These are phyloP conservation scores for Benthosema pterotum DNA, from an alignment of 2,797 vertebrate species.

Conservation along the genomic window DNA sequence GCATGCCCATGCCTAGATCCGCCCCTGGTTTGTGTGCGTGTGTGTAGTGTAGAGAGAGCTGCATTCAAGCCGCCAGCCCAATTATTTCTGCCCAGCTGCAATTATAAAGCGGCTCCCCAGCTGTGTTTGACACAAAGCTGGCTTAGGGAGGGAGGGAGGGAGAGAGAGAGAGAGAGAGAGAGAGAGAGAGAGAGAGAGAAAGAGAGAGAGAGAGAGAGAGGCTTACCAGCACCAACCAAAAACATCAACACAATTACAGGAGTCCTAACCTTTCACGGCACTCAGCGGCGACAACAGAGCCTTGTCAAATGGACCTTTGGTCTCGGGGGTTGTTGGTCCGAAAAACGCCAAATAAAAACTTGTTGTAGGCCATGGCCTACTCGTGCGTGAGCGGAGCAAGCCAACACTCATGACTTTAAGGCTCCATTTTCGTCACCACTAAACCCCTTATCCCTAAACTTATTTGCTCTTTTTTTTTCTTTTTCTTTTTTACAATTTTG, in stretches of 20 bases:
- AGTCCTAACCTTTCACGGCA: constrained; percentile 55
- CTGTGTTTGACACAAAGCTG: constrained; percentile 74
- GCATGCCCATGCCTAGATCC: no score
- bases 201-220: constrained; percentile 2
- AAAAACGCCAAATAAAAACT: constrained; percentile 12
- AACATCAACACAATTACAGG: constrained; percentile 73
- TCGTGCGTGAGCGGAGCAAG: no score
- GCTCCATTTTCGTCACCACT: no score
- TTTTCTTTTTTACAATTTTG: no score
- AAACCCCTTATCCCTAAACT: no score
- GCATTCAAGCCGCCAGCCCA: constrained; percentile 69
- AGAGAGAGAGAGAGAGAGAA: constrained; percentile 2
- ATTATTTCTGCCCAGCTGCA: constrained; percentile 77
- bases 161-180: constrained; percentile 9
- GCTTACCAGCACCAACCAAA: constrained; percentile 68
- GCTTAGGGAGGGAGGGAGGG: constrained; percentile 38
- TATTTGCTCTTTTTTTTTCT: no score
- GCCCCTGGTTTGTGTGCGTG: no score
- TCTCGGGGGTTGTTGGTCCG: constrained; percentile 2
- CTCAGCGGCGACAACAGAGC: constrained; percentile 48
- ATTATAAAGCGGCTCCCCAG: constrained; percentile 72
- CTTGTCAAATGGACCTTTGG: constrained; percentile 51
- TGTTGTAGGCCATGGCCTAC: no score
- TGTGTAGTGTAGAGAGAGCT: constrained; percentile 30
- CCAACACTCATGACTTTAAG: no score